A percentile compares a stretch with the other conserved stretches of the same genome.
These are phyloP conservation scores for Pedionomus torquatus DNA, from an alignment of 2,113 vertebrate genomes.

Conservation along the genomic window DNA sequence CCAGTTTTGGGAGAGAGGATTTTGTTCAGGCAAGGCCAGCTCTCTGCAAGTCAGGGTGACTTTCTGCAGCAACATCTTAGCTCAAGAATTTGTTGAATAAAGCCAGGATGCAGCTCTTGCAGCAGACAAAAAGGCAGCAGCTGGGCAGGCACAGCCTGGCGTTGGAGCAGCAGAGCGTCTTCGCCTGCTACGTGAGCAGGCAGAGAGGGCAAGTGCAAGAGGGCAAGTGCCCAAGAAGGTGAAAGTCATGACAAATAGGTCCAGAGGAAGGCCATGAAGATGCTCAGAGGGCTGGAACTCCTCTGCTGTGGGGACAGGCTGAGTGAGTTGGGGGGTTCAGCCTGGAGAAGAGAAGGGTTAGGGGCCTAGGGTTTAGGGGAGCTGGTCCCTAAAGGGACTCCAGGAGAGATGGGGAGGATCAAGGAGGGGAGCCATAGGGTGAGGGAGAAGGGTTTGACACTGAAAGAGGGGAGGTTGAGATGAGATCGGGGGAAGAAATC, in stretches of 20 bases:
- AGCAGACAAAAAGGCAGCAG: neutral
- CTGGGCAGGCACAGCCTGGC: neutral
- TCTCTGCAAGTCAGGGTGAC: neutral
- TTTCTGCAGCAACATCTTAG: neutral
- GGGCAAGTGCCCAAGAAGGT: neutral
- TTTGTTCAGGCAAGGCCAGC: neutral
- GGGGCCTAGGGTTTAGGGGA: no score
- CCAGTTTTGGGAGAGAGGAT: neutral
- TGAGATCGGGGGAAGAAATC: no score
- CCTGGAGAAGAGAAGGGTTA: neutral
- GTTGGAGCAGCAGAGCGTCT: neutral
- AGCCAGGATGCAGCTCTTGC: neutral
- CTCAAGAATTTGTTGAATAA: fast-evolving
- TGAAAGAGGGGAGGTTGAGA: no score
- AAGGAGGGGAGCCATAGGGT: no score
- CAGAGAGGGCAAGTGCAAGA: neutral
- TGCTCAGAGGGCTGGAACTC: neutral
- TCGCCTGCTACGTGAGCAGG: no score
- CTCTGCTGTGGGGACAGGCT: neutral
- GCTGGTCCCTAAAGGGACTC: neutral
- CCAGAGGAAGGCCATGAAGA: neutral
- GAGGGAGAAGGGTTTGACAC: no score
- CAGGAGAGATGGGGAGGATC: neutral
- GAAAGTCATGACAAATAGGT: neutral
- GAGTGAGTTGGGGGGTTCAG: no score